Conservation (phyloP, 2,888 invertebrate species). For the Spisula solida region DNA sequence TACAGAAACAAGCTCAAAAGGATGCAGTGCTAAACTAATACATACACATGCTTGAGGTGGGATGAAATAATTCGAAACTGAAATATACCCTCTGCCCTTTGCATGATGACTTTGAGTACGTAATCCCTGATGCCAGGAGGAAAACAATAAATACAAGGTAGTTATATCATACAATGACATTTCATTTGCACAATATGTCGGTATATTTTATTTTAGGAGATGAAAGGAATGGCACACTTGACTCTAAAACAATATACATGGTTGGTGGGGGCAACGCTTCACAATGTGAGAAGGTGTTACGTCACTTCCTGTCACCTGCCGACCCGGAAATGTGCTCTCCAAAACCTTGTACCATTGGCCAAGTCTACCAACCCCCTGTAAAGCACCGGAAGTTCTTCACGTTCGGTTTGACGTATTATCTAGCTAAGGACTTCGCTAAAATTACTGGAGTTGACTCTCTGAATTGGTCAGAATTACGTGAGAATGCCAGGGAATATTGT, state of each 20-base stretch:
- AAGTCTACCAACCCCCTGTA: slow-evolving; percentile 79
- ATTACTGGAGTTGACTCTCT: slow-evolving; percentile 67
- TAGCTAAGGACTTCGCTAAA: slow-evolving; percentile 72
- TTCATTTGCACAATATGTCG: too few relatives aligned
- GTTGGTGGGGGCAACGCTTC: slow-evolving; percentile 72
- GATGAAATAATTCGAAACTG: too few relatives aligned
- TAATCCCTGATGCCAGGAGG: too few relatives aligned
- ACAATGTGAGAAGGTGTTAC: slow-evolving; percentile 68
- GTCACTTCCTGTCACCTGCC: slow-evolving; percentile 67
- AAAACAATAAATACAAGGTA: too few relatives aligned
- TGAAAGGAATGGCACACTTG: slow-evolving; percentile 53
- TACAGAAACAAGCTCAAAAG: too few relatives aligned
- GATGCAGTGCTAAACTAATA: too few relatives aligned
- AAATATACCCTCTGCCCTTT: too few relatives aligned
- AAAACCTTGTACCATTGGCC: slow-evolving; percentile 84
- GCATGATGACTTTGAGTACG: too few relatives aligned
- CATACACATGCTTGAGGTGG: too few relatives aligned
- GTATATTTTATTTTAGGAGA: slow-evolving; percentile 63
- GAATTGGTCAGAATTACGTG: slow-evolving; percentile 67
- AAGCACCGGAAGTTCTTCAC: slow-evolving; percentile 76
- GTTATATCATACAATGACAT: too few relatives aligned
- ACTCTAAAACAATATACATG: slow-evolving; percentile 57
- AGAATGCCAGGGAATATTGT: slow-evolving; percentile 73
- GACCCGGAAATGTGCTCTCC: slow-evolving; percentile 73
- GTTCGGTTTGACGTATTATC: slow-evolving; percentile 75